Evolutionary conservation across 2,113 vertebrate genomes (phyloP).

Genomic region (Danionella cerebrum): DNA sequence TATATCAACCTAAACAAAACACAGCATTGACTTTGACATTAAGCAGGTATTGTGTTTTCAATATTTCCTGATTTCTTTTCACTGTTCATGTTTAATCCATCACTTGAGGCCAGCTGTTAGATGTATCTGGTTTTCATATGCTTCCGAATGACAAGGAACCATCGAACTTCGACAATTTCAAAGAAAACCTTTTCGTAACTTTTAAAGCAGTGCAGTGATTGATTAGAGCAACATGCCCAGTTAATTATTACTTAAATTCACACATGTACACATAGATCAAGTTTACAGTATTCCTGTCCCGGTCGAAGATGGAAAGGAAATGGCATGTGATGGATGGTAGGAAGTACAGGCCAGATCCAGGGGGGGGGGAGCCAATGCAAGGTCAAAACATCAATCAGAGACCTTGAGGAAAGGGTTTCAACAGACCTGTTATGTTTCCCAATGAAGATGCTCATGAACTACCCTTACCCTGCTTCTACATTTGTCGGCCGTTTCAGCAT

Average conservation of each 20-base stretch:
- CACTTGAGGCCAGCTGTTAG: neutral
- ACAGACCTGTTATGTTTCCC: conserved; percentile 4
- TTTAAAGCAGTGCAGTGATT: conserved; percentile 51
- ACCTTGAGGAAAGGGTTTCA: neutral
- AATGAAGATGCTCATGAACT: conserved; percentile 49
- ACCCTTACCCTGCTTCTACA: too few relatives aligned
- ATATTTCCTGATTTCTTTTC: too few relatives aligned
- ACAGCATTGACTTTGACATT: too few relatives aligned
- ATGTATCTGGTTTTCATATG: neutral
- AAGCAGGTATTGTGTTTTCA: too few relatives aligned
- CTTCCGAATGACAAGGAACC: neutral
- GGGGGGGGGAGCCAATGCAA: conserved; percentile 55
- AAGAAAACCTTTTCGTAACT: neutral
- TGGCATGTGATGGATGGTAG: conserved; percentile 70
- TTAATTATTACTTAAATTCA: conserved; percentile 71
- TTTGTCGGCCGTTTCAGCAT: too few relatives aligned
- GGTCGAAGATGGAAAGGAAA: conserved; percentile 59
- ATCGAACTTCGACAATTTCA: neutral
- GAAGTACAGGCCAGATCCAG: conserved; percentile 53
- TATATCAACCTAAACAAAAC: too few relatives aligned
- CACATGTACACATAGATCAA: conserved; percentile 64
- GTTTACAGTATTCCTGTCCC: conserved; percentile 71
- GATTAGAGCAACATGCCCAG: conserved; percentile 59
- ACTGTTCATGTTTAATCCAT: too few relatives aligned
- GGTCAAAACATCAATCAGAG: conserved; percentile 72